Percentiles rank a stretch among this genome's conserved stretches.
Evolutionary conservation across 2,113 vertebrate species (phyloP).

Genomic region (Otocyon megalotis): DNA sequence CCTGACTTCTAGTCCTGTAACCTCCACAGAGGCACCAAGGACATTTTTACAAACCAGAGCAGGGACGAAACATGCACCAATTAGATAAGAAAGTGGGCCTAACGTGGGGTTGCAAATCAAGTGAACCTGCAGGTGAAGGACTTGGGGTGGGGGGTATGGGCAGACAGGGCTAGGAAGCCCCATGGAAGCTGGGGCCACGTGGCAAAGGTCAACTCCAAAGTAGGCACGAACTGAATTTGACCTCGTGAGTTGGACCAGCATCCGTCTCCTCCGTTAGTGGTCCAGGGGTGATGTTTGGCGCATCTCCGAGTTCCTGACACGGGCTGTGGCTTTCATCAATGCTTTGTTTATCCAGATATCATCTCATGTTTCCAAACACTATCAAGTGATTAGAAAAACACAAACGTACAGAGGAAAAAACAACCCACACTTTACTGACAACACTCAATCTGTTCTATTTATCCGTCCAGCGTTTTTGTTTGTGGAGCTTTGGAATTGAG

Average conservation of each 20-base stretch:
- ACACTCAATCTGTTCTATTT: rapidly evolving
- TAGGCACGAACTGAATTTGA: rapidly evolving
- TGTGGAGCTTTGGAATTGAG: background rate
- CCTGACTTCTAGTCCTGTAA: background rate
- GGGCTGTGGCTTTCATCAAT: background rate
- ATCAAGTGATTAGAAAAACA: background rate
- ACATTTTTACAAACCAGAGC: background rate
- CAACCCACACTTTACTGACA: background rate
- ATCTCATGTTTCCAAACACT: conserved; percentile 5
- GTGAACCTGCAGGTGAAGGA: rapidly evolving
- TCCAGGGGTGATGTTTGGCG: rapidly evolving
- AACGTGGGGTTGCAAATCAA: rapidly evolving
- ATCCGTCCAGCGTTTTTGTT: rapidly evolving
- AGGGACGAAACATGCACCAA: background rate
- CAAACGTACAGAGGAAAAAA: background rate
- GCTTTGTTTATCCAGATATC: background rate
- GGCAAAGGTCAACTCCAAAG: too few species aligned
- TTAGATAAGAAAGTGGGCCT: too few species aligned
- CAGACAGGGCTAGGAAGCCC: background rate
- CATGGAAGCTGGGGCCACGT: rapidly evolving
- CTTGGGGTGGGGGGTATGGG: too few species aligned
- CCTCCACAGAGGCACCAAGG: background rate
- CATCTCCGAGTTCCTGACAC: rapidly evolving
- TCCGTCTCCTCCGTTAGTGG: rapidly evolving
- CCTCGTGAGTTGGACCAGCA: rapidly evolving